Percentiles rank a stretch among this genome's conserved stretches.
Conservation (phyloP, 2,888 invertebrate genomes). For the Atrina japonica region DNA sequence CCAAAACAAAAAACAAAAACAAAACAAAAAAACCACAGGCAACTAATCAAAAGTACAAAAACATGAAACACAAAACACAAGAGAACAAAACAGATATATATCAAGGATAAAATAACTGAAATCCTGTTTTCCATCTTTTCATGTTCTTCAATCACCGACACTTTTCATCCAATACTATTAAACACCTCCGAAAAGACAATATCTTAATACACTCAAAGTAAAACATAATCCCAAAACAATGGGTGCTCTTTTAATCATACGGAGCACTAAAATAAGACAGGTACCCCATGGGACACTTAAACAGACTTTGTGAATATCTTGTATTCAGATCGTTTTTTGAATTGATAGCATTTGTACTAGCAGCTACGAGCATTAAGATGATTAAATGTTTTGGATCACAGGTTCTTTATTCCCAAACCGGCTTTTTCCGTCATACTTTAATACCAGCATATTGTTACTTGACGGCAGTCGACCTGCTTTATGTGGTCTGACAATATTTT, state of each 20-base stretch:
- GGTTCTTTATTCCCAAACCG: neutral
- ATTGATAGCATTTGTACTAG: conserved; percentile 7
- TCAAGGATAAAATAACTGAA: no score
- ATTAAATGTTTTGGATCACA: conserved; percentile 18
- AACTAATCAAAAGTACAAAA: no score
- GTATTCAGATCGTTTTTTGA: neutral
- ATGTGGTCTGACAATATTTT: conserved; percentile 18
- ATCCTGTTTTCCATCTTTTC: neutral
- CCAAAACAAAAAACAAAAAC: no score
- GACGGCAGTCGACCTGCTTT: conserved; percentile 10
- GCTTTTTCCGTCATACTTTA: conserved; percentile 10
- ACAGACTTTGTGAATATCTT: neutral
- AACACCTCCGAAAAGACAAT: neutral
- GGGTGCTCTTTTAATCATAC: conserved; percentile 4
- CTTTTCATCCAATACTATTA: neutral
- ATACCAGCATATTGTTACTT: conserved; percentile 23
- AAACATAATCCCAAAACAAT: conserved; percentile 5
- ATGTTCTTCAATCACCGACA: neutral
- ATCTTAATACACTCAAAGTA: conserved; percentile 5
- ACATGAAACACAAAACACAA: no score
- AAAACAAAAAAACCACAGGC: no score
- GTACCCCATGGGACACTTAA: neutral
- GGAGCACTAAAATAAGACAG: neutral
- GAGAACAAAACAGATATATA: no score
- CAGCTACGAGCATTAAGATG: conserved; percentile 1